These are phyloP conservation scores for Limnephilus lunatus DNA, from an alignment of 2,888 invertebrate species.

Conservation along the genomic window DNA sequence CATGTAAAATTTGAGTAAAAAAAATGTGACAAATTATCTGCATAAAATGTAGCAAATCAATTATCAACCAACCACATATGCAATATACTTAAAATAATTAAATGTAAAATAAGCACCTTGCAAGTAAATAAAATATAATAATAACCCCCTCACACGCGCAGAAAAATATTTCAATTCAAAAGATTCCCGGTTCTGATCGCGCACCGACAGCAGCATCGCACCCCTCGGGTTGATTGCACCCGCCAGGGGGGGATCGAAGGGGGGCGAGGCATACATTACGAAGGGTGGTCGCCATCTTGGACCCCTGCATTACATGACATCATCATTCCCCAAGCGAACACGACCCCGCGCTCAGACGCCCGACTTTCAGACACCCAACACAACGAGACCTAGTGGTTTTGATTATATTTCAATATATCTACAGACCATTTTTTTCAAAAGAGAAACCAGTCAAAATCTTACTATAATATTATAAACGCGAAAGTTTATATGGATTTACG, in stretches of 20 bases:
- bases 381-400: background rate
- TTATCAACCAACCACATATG: no score
- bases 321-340: background rate
- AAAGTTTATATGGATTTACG: no score
- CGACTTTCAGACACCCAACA: background rate
- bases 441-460: no score
- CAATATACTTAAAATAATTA: no score
- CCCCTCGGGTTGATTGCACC: constrained; percentile 14
- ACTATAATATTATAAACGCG: no score
- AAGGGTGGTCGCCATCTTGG: constrained; percentile 28
- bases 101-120: no score
- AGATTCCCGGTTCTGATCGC: background rate
- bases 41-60: no score
- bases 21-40: no score
- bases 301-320: constrained; percentile 4
- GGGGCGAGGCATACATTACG: constrained; percentile 20
- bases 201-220: constrained; percentile 19
- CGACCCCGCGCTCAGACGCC: background rate
- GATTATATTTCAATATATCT: background rate
- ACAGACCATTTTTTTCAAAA: no score
- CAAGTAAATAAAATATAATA: background rate
- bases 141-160: background rate
- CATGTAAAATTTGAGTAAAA: no score
- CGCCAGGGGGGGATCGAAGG: background rate
- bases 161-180: background rate